Percentiles rank a stretch among this genome's conserved stretches.
phyloP scores from a whole-genome alignment of 1,140 invertebrate genomes.

The Gerris buenoi region DNA sequence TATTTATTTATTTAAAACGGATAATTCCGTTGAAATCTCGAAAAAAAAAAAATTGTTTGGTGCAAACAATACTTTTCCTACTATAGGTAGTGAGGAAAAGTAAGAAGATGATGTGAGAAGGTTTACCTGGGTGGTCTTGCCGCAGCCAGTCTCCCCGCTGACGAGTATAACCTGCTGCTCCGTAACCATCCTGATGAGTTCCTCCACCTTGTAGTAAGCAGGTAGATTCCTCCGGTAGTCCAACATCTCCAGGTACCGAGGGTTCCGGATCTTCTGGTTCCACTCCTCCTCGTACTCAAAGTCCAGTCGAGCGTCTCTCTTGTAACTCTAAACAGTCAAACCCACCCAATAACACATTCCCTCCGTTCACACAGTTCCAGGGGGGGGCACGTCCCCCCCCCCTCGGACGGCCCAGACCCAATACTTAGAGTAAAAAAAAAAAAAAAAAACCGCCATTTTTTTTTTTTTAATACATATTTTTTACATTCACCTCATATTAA shows the following conservation, averaged over 20 bases:
- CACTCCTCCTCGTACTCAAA: conserved; percentile 21
- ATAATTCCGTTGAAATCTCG: too few species aligned
- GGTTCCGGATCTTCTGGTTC: conserved; percentile 17
- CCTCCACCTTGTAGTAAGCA: conserved; percentile 22
- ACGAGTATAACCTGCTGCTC: conserved; percentile 29
- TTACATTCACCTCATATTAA: too few species aligned
- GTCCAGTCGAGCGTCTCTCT: conserved; percentile 21
- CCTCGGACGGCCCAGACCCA: too few species aligned
- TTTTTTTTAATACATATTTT: too few species aligned
- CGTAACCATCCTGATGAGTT: conserved; percentile 24
- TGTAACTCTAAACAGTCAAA: conserved; percentile 9
- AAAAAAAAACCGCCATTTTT: too few species aligned
- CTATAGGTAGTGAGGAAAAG: too few species aligned
- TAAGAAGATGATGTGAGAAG: too few species aligned
- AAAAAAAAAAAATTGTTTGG: too few species aligned
- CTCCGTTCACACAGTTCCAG: background rate
- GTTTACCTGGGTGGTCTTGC: conserved; percentile 50
- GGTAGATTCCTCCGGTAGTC: conserved; percentile 27
- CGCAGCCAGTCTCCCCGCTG: conserved; percentile 38
- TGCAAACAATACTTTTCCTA: too few species aligned
- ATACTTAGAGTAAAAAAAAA: too few species aligned
- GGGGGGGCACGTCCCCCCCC: background rate
- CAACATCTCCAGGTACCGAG: conserved; percentile 23
- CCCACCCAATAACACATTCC: background rate
- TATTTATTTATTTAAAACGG: too few species aligned